Evolutionary conservation across 2,888 invertebrate genomes (phyloP).

Genomic region (Drosophila dives): DNA sequence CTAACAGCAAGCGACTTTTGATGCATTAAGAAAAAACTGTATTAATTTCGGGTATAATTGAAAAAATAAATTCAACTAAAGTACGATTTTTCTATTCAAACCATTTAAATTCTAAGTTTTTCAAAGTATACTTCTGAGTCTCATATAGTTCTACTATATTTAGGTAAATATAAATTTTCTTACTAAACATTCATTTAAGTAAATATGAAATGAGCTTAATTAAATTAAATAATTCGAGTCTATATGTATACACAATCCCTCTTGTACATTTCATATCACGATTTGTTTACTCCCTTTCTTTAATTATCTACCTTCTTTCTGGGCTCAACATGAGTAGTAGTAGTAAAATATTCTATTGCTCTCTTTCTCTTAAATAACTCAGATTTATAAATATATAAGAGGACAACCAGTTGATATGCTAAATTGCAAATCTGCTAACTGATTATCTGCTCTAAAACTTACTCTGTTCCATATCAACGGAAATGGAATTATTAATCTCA

Average conservation of each 20-base stretch:
- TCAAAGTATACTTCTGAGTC: neutral
- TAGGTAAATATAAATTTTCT: too few species aligned
- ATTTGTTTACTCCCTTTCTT: constrained; percentile 2
- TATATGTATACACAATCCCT: neutral
- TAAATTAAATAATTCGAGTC: neutral
- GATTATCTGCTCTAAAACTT: constrained; percentile 56
- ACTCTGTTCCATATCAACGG: constrained; percentile 64
- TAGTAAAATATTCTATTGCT: constrained; percentile 6
- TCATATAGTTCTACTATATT: neutral
- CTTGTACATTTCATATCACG: constrained; percentile 12
- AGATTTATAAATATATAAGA: neutral
- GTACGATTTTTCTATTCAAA: neutral
- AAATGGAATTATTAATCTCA: constrained; percentile 60
- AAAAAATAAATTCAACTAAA: neutral
- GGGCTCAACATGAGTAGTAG: constrained; percentile 15
- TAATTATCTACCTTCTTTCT: neutral
- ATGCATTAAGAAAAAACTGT: neutral
- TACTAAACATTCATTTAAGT: neutral
- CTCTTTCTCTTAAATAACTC: neutral
- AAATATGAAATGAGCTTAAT: neutral
- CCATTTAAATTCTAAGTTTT: neutral
- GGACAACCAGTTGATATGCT: constrained; percentile 12
- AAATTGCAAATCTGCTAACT: neutral
- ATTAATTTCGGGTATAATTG: constrained; percentile 72
- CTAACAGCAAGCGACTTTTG: constrained; percentile 9